Base-by-base conservation (phyloP, 2,888 invertebrate species). In the Troglohyphantes excavatus region DNA sequence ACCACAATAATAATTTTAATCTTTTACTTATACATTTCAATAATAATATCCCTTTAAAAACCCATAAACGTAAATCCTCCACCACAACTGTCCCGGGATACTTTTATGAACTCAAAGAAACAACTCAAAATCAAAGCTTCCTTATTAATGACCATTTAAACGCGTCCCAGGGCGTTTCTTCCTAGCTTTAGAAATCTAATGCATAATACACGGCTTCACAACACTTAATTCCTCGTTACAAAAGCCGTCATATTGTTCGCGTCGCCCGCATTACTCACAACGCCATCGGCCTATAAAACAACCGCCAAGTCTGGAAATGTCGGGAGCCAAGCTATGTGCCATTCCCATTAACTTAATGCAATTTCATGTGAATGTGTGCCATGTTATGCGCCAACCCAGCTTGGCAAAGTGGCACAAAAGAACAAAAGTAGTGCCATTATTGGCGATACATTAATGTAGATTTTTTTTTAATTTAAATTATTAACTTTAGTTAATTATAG, bases 321-420 rank as follows among this genome's bases (percentile, higher is more conserved):
- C 9, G 5, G 23, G 29, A 27, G 11, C 29, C 61, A 23, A 46
- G 46, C 73, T 13, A 73, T 46, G n/a, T 21, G 19, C 19, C 59
- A 23, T 21, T 7, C 46, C 43, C 53, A 7, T 17, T 7, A n/a
- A 61, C 26, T 27, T 78, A 23, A 61, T 76, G 29, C 76, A 76
- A 61, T 76, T 76, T 33, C 76, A 76, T 76, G 76, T 59, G 59
- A n/a, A n/a, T n/a, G 23, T 61, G 59, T 43, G 26, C 65, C 39
- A 26, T 21, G 17, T 65, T 65, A 61, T 78, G 29, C 78, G 65
- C 9, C 9, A 33, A 3, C 23, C 43, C 43, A 65, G 65, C 76
- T 21, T 21, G n/a, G 59, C 29, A n/a, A 78, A 65, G 39, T 13
- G 33, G 81, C 68, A 81, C 68, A 81, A 81, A 81, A 81, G 81